Conservation (phyloP, 2,888 invertebrate species). For the Brachyptera risi region DNA sequence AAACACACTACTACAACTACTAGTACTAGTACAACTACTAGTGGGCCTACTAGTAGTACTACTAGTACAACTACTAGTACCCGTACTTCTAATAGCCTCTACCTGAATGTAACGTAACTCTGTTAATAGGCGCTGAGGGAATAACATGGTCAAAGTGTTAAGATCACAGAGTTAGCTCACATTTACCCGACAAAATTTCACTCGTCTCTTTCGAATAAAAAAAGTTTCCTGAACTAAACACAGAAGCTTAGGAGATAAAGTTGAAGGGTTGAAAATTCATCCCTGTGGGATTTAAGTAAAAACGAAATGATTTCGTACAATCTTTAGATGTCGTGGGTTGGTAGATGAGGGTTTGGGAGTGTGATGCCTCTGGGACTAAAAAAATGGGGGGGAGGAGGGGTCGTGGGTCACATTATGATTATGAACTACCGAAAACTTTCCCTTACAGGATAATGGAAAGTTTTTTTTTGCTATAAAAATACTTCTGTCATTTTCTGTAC, state of each 20-base stretch:
- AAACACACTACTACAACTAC: no score
- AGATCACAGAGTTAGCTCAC: conserved; percentile 9
- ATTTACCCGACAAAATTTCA: conserved; percentile 17
- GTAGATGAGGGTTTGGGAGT: no score
- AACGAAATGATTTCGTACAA: conserved; percentile 20
- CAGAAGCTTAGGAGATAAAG: conserved; percentile 22
- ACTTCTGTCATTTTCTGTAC: conserved; percentile 15
- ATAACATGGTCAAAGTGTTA: not conserved
- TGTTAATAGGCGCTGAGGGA: conserved; percentile 7
- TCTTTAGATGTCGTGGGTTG: conserved; percentile 12
- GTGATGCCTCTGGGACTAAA: not conserved
- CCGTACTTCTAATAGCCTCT: no score
- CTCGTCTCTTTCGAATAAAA: conserved; percentile 6
- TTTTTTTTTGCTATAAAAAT: conserved; percentile 3
- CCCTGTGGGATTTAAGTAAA: conserved; percentile 17
- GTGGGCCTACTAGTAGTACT: no score
- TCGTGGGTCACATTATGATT: conserved; percentile 15
- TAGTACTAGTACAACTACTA: no score
- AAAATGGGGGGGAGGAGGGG: conserved; percentile 9
- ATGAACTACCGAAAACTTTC: conserved; percentile 16
- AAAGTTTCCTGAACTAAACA: conserved; percentile 17
- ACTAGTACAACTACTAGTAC: no score
- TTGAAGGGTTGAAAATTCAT: conserved; percentile 20
- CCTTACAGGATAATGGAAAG: conserved; percentile 13
- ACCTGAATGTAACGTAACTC: no score